Base-by-base conservation (phyloP, 2,888 invertebrate species). In the Orthonevra nobilis region DNA sequence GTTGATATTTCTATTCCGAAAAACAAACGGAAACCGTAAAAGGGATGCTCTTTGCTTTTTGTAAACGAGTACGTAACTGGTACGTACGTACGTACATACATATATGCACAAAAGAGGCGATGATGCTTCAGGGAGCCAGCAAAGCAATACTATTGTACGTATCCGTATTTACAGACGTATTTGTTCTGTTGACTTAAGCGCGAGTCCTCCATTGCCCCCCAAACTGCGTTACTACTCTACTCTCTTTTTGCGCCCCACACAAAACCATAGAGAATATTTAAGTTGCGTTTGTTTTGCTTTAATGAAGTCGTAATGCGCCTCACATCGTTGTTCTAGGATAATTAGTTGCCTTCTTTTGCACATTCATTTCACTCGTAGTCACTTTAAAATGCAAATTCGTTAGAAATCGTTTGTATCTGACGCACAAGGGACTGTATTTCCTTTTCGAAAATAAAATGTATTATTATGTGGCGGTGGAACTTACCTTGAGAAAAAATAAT, bases 401-500 rank as follows among this genome's bases (percentile, higher is more conserved):
- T 40, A 50, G 44, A 69, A 74, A 32, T 28, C 28, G 12, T 28
- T 60, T 12, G 28, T 36, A 42, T 38, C 15, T 42, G 34, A 36
- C 42, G 10, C 44, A 23, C 5, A 23, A 5, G 23, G 23, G 23
- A 23, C 3, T 40, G 28, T 20, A 30, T 36, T 32, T 23, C 26
- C 20, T 60, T 64, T 46, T 66, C 66, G 60, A 68, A 73, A 68
- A 73, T 74, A 66, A 74, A 79, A 52, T 68, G 66, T 46, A 74
- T 68, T 81, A 81, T 68, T 34, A 74, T 66, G 46, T n/a, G n/a
- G n/a, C 60, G n/a, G 66, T 20, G 19, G 52, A 38, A 20, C 86
- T 86, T 84, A 88, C 89, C 87, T 89, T 89, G 81, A 97, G 90
- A 89, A 97, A 96, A 90, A 97, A 96, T 82, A 97, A 90, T 84